Evolutionary conservation across 2,113 vertebrate species (phyloP).

Genomic region (Sylvia atricapilla): DNA sequence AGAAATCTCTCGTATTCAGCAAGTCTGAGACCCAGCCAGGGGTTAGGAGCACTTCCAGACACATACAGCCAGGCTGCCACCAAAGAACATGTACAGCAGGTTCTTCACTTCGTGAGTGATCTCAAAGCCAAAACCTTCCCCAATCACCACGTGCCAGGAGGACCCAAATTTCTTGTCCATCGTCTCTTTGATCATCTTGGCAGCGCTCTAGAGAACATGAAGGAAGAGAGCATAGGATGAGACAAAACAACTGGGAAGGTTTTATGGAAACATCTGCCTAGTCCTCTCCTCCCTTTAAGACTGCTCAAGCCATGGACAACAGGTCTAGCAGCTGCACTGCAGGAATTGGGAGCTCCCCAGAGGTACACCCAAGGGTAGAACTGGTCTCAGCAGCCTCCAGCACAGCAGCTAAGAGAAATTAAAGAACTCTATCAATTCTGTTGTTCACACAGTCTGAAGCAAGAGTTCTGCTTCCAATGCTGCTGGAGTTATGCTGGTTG

Average conservation of each 20-base stretch:
- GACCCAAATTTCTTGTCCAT: conserved; percentile 99
- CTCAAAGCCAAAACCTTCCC: conserved; percentile 95
- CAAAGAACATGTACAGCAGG: conserved; percentile 97
- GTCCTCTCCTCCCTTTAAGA: not conserved
- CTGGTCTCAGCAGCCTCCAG: not conserved
- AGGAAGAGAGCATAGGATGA: not conserved
- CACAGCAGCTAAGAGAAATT: not conserved
- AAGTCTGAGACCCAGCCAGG: not conserved
- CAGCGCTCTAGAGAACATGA: conserved; percentile 80
- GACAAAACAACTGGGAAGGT: not conserved
- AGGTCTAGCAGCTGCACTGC: not conserved
- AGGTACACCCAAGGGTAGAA: not conserved
- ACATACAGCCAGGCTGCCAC: conserved; percentile 91
- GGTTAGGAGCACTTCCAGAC: conserved; percentile 98
- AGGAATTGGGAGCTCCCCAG: not conserved
- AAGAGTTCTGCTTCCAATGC: not conserved
- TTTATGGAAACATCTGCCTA: not conserved
- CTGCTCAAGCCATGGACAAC: not conserved
- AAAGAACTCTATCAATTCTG: not conserved
- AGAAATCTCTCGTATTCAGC: not conserved
- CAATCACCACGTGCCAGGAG: conserved; percentile 98
- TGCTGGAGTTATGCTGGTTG: not conserved
- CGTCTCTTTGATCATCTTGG: conserved; percentile 98
- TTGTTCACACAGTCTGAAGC: not conserved
- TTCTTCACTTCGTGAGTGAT: conserved; percentile 96